These are phyloP conservation scores for Pelobates cultripes DNA, from an alignment of 2,797 vertebrate genomes.

Conservation along the genomic window DNA sequence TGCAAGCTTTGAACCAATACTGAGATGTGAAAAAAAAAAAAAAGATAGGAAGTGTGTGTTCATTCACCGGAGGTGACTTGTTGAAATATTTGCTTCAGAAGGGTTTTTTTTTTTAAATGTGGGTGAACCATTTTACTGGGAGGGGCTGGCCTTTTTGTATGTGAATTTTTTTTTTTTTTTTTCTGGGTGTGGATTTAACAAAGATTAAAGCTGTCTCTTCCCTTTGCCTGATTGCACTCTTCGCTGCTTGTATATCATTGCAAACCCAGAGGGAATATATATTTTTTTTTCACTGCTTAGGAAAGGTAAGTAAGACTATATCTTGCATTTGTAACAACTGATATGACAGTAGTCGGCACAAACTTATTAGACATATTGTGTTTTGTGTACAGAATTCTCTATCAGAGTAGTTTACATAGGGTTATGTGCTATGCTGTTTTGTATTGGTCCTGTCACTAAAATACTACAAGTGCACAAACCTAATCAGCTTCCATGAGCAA, in stretches of 20 bases:
- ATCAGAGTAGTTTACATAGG: too few species aligned
- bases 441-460: too few species aligned
- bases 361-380: too few species aligned
- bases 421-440: too few species aligned
- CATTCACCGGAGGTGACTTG: conserved; percentile 36
- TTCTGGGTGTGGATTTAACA: conserved; percentile 41
- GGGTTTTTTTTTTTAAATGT: conserved; percentile 38
- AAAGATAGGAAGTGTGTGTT: conserved; percentile 25
- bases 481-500: too few species aligned
- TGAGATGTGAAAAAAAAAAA: background rate
- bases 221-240: conserved; percentile 37
- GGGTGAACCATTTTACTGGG: conserved; percentile 32
- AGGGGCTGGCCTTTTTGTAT: conserved; percentile 18
- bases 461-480: too few species aligned
- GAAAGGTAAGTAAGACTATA: conserved; percentile 41
- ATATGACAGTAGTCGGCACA: too few species aligned
- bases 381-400: too few species aligned
- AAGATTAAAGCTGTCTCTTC: conserved; percentile 20
- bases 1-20: background rate
- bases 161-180: conserved; percentile 9
- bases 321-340: too few species aligned
- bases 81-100: conserved; percentile 48
- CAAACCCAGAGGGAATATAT: conserved; percentile 15
- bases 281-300: conserved; percentile 7
- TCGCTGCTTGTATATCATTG: conserved; percentile 25